Evolutionary conservation across 1,140 invertebrate genomes (phyloP), one percentile per base, ranked within the genome.

Genomic region (Bombus fervidus): DNA sequence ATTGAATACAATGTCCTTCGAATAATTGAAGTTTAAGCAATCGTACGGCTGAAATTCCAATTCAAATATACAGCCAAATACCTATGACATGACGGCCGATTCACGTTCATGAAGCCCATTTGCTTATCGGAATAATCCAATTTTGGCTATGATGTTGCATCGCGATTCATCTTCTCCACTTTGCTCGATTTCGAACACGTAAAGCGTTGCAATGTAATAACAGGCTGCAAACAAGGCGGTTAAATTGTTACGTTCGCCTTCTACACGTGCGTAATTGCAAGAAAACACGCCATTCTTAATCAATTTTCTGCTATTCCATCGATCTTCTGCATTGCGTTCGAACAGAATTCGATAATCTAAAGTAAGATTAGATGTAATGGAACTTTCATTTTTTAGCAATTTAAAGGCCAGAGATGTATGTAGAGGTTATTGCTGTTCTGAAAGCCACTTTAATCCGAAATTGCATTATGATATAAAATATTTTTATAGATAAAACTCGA

Each of bases 91-190:
- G 9, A 39, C 31, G 25, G 41, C 53, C 73, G 47, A 75, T 57
- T 75, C 43, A 34, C 73, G 73, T 57, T 57, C 47, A 57, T 37
- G 47, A 57, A 75, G 73, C 31, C 41, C 41, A 57, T 47, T 75
- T 75, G 47, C 47, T 53, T 47, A 47, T 47, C 73, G 41, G 47
- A 31, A 53, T 75, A 75, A 75, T 75, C 41, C 73, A 75, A 75
- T 75, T 75, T 75, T 75, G n/a, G 41, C n/a, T 34, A 53, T 25
- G 41, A 75, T 47, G 43, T 47, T 74, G 43, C 13, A 34, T 75
- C 43, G 31, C 41, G 41, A 75, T 75, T 75, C 73, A 43, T 53
- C 47, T 75, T 31, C 28, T 75, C 43, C 72, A 31, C 28, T 31
- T 34, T n/a, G 39, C 43, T 47, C 31, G 66, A 68, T 68, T 37